These are phyloP conservation scores for Nannobrachium achirus DNA, from an alignment of 2,113 vertebrate genomes.

Conservation along the genomic window DNA sequence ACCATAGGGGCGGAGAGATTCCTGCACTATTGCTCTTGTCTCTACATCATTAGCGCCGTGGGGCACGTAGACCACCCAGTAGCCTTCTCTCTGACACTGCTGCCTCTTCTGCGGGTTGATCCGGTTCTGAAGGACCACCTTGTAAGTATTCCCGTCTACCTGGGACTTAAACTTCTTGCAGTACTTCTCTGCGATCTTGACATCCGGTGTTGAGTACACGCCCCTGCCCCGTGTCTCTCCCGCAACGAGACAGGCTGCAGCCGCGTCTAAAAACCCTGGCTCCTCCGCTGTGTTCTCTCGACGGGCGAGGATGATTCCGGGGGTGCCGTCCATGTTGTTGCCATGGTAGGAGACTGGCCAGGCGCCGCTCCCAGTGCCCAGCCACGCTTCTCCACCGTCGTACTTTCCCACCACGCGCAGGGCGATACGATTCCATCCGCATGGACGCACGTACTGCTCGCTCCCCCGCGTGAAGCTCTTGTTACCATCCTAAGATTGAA, in stretches of 20 bases:
- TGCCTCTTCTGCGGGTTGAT: conserved; percentile 60
- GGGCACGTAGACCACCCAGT: conserved; percentile 71
- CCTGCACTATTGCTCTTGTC: conserved; percentile 54
- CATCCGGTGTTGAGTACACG: conserved; percentile 68
- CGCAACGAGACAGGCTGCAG: neutral
- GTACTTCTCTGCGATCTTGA: conserved; percentile 49
- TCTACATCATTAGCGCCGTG: conserved; percentile 23
- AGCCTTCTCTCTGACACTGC: conserved; percentile 15
- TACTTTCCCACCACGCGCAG: conserved; percentile 61
- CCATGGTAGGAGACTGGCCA: conserved; percentile 79
- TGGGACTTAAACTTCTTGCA: conserved; percentile 64
- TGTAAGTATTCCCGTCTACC: conserved; percentile 60
- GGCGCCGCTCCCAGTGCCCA: conserved; percentile 46
- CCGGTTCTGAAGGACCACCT: conserved; percentile 74
- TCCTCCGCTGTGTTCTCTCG: neutral
- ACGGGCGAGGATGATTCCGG: conserved; percentile 45
- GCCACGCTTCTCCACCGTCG: conserved; percentile 58
- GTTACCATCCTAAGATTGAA: conserved; percentile 33
- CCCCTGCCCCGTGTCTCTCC: conserved; percentile 46
- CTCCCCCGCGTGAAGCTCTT: conserved; percentile 48
- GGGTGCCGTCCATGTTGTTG: conserved; percentile 55
- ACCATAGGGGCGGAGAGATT: conserved; percentile 67
- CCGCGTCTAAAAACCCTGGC: conserved; percentile 8
- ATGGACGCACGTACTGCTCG: conserved; percentile 67
- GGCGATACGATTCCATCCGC: conserved; percentile 67